These are phyloP conservation scores for Helleia helle DNA, from an alignment of 2,888 invertebrate genomes.

Conservation along the genomic window DNA sequence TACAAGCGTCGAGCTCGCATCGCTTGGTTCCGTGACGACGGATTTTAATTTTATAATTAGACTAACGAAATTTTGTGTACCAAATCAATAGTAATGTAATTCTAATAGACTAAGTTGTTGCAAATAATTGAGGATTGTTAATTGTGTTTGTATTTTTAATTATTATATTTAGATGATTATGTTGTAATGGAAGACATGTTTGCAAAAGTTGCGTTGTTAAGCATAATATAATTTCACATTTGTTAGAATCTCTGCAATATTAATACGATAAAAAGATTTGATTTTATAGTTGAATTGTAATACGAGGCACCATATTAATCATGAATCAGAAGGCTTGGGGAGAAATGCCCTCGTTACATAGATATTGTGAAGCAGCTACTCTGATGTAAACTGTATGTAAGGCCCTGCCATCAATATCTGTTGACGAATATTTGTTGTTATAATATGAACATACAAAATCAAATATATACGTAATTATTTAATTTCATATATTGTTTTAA, in stretches of 20 bases:
- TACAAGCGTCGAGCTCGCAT: constrained; percentile 29
- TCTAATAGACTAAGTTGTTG: constrained; percentile 63
- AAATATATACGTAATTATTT: constrained; percentile 73
- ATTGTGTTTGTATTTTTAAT: constrained; percentile 60
- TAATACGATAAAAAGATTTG: not conserved
- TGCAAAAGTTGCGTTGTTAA: not conserved
- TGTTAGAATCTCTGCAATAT: not conserved
- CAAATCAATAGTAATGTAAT: constrained; percentile 67
- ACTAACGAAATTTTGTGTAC: constrained; percentile 70
- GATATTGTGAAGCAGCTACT: not conserved
- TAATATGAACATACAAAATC: constrained; percentile 51
- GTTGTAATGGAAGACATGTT: not conserved
- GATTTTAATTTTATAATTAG: constrained; percentile 62
- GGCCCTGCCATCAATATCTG: constrained; percentile 40
- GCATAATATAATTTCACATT: constrained; percentile 1
- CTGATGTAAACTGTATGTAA: constrained; percentile 1
- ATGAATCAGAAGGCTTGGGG: not conserved
- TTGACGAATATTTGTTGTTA: constrained; percentile 61
- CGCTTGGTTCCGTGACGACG: constrained; percentile 42
- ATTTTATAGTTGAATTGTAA: not conserved
- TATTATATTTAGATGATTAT: constrained; percentile 32
- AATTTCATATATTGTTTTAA: constrained; percentile 48
- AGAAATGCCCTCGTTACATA: not conserved
- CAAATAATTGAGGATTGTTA: constrained; percentile 62
- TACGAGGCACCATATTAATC: not conserved